Evolutionary conservation across 2,797 vertebrate genomes (phyloP).

Genomic region (Siniperca obscura): DNA sequence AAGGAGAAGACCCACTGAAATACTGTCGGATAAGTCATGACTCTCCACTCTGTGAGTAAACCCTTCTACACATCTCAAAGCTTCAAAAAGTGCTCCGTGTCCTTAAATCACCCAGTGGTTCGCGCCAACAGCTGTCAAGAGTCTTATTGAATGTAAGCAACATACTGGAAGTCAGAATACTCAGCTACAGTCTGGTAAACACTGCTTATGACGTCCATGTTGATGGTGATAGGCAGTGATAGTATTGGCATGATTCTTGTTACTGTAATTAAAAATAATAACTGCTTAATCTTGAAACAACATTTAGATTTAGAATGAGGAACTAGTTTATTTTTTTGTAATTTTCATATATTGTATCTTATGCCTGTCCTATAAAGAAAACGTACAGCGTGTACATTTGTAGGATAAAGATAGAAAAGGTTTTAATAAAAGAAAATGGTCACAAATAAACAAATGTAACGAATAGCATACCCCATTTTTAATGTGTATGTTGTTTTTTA

Average conservation of each 20-base stretch:
- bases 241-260: not conserved
- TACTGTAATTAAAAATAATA: too few relatives aligned
- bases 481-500: too few relatives aligned
- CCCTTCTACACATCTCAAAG: not conserved
- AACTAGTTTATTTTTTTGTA: too few relatives aligned
- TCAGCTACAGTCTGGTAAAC: constrained; percentile 42
- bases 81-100: constrained; percentile 10
- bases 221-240: constrained; percentile 43
- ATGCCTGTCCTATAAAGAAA: too few relatives aligned
- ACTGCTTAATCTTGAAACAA: too few relatives aligned
- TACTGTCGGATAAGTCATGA: not conserved
- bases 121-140: constrained; percentile 16
- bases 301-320: too few relatives aligned
- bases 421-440: too few relatives aligned
- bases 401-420: too few relatives aligned
- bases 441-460: too few relatives aligned
- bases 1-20: not conserved
- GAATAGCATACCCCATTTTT: too few relatives aligned
- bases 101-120: constrained; percentile 18
- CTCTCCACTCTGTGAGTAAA: not conserved
- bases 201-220: constrained; percentile 44
- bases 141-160: constrained; percentile 47
- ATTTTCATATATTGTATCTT: too few relatives aligned
- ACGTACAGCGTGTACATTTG: too few relatives aligned
- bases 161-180: constrained; percentile 36